Base-by-base conservation (phyloP, 2,797 vertebrate species). In the Euphonia xanthogaster region DNA sequence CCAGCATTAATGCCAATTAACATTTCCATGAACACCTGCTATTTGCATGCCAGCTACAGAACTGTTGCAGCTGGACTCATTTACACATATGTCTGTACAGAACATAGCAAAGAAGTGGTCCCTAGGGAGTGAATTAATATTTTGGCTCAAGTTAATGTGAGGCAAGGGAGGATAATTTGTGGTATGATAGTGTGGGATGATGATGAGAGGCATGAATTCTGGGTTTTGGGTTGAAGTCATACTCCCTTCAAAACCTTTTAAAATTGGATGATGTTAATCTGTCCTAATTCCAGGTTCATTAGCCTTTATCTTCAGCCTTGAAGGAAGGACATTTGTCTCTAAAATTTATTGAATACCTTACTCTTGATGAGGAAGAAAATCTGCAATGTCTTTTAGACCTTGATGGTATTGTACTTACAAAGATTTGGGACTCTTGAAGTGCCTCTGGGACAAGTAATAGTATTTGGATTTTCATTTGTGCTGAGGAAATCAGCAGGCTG, bases 201-300 rank as follows among this genome's bases (percentile, higher is more conserved):
- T 22, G 75, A 93, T 80, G 87, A 73, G 75, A 53, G 24, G 39
- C 21, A 44, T 35, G 81, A 91, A 63, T 93, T 93, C 54, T 50
- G 75, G 30, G 31, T 5, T 95, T 91, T 80, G 70, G 51, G 51
- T 62, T 86, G 33, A 75, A 70, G 18, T 58, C 22, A 71, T n/a
- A 90, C 62, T 95, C 85, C 82, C 91, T 91, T 91, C 57, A 77
- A 65, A 65, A 72, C n/a, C 89, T 84, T 93, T 93, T 83, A 83
- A 94, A 93, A 86, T n/a, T 42, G 28, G 66, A 42, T 91, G 62
- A 78, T 86, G 47, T 65, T 91, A 86, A 95, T 91, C 80, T 91
- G 66, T 90, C 79, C 33, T 93, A 92, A 95, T 96, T 95, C 66
- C 44, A 90, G 51, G 16, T 72, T 88, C 82, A 86, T 92, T 94